A percentile compares a stretch with the other conserved stretches of the same genome.
These are phyloP conservation scores for Epizoanthus illoricatus DNA, from an alignment of 92 coral and sea anemone species.

Conservation along the genomic window DNA sequence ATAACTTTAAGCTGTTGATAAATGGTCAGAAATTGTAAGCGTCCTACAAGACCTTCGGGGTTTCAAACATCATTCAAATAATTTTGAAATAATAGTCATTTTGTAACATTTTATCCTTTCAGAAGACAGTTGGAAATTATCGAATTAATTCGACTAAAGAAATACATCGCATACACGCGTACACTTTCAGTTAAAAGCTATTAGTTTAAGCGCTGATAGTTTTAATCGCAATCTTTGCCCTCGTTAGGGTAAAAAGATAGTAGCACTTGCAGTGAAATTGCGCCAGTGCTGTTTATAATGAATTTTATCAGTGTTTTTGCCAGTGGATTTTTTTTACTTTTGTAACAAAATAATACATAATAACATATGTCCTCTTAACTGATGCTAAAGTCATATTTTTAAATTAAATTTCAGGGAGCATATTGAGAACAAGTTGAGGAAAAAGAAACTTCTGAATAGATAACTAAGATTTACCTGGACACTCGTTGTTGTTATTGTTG, in stretches of 20 bases:
- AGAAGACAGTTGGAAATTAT: background rate
- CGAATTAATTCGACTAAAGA: conserved; percentile 11
- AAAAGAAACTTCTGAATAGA: no score
- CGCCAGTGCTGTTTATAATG: background rate
- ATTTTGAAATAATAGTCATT: background rate
- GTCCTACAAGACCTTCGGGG: background rate
- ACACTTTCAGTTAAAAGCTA: conserved; percentile 1
- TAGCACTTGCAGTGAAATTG: background rate
- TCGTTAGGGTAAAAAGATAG: background rate
- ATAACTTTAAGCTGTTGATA: conserved; percentile 11
- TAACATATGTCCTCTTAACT: background rate
- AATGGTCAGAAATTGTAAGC: background rate
- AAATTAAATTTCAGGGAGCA: background rate
- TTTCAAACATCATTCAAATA: conserved; percentile 16
- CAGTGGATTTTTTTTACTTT: conserved; percentile 22
- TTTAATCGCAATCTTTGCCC: background rate
- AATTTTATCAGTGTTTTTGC: background rate
- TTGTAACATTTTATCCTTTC: background rate
- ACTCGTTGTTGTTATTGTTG: conserved; percentile 6
- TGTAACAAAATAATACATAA: conserved; percentile 31
- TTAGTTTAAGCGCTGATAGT: conserved; percentile 1
- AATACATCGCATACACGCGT: background rate
- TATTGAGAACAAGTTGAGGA: no score
- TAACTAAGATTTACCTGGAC: conserved; percentile 3
- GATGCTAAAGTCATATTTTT: background rate